A percentile compares a stretch with the other conserved stretches of the same genome.
Conservation (phyloP, 1,140 invertebrate genomes). For the Radopholus similis region DNA sequence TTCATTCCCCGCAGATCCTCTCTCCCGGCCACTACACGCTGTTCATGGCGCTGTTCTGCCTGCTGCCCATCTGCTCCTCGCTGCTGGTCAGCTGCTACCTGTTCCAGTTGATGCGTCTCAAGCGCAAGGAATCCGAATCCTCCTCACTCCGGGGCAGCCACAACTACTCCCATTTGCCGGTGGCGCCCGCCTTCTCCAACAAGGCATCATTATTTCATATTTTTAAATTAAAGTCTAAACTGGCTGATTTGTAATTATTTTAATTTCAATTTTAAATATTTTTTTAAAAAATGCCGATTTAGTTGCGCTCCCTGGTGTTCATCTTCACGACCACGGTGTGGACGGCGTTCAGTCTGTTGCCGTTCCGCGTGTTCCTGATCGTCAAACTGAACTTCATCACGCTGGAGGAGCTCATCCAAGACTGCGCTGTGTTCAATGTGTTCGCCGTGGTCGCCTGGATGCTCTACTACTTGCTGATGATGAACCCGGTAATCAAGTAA, state of each 20-base stretch:
- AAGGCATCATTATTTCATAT: not conserved
- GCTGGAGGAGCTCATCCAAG: not conserved
- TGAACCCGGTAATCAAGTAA: not conserved
- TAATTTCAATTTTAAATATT: not conserved
- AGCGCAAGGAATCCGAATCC: conserved; percentile 2
- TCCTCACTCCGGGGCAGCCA: not conserved
- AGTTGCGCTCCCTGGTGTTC: conserved; percentile 15
- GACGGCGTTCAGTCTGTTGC: conserved; percentile 14
- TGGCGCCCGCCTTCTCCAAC: conserved; percentile 11
- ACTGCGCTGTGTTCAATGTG: not conserved
- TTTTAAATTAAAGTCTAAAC: not conserved
- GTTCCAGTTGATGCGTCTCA: conserved; percentile 6
- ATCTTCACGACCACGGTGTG: conserved; percentile 17
- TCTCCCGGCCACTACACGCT: not conserved
- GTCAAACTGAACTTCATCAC: conserved; percentile 5
- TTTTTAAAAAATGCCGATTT: not conserved
- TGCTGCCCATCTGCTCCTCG: conserved; percentile 14
- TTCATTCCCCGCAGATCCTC: not conserved
- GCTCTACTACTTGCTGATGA: conserved; percentile 10
- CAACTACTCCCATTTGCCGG: not conserved
- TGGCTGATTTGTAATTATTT: not conserved
- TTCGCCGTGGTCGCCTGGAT: conserved; percentile 5
- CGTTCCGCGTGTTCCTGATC: conserved; percentile 3
- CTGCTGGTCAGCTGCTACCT: conserved; percentile 14
- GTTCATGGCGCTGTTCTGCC: not conserved